phyloP scores from a whole-genome alignment of 2,113 vertebrate species.

The Nesogale talazaci region DNA sequence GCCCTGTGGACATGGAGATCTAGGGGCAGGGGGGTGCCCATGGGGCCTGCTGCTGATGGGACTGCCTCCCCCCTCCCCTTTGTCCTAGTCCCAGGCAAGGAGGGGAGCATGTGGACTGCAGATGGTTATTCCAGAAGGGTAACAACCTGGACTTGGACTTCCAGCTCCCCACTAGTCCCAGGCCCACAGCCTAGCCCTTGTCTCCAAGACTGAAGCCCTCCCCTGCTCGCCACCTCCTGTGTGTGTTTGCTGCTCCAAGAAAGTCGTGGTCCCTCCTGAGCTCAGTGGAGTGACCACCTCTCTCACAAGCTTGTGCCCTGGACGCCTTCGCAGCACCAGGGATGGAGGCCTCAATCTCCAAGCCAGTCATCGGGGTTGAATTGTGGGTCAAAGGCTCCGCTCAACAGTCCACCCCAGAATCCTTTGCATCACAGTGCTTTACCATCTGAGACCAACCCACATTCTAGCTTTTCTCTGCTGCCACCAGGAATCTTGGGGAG shows the following conservation, averaged over 20 bases:
- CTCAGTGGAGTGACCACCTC: background rate
- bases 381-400: background rate
- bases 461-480: constrained; percentile 18
- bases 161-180: constrained; percentile 17
- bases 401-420: background rate
- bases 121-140: background rate
- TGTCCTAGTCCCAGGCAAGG: constrained; percentile 33
- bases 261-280: constrained; percentile 77
- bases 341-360: constrained; percentile 16
- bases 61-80: background rate
- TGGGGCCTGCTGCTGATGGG: constrained; percentile 15
- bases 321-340: background rate
- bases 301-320: background rate
- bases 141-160: background rate
- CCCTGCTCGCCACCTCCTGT: constrained; percentile 45
- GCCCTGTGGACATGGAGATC: constrained; percentile 97
- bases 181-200: constrained; percentile 58
- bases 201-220: constrained; percentile 75
- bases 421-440: background rate
- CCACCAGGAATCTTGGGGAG: constrained; percentile 1
- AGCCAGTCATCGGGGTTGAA: background rate
- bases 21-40: constrained; percentile 79
- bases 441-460: constrained; percentile 27
- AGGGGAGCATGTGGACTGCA: background rate
- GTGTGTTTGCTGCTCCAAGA: constrained; percentile 77